Conservation (phyloP, 2,888 invertebrate species). For the Platycnemis pennipes region DNA sequence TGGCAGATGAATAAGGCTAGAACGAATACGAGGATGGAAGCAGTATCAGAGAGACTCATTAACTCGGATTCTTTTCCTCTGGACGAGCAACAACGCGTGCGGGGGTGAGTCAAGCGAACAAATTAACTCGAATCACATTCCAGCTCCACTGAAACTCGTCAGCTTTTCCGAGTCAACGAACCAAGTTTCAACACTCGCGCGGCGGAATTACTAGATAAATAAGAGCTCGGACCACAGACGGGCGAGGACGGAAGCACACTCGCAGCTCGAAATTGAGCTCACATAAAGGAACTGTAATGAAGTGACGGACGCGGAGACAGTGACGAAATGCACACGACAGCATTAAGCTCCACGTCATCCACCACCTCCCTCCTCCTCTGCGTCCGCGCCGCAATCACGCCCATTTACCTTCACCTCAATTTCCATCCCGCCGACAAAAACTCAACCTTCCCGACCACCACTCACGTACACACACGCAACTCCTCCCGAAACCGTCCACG, state of each 20-base stretch:
- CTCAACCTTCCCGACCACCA: not conserved
- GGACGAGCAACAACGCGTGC: not conserved
- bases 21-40: not conserved
- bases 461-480: not conserved
- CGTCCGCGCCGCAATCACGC: not conserved
- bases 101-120: not conserved
- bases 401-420: conserved; percentile 40
- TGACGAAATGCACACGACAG: conserved; percentile 8
- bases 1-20: not conserved
- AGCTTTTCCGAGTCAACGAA: not conserved
- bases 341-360: not conserved
- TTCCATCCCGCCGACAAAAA: conserved; percentile 26
- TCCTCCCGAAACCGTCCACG: not conserved
- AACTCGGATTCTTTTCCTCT: not conserved
- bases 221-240: not conserved
- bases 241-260: not conserved
- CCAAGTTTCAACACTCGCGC: not conserved
- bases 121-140: not conserved
- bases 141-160: not conserved
- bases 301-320: not conserved
- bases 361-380: not conserved
- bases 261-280: not conserved
- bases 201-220: not conserved
- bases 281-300: conserved; percentile 14
- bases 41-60: not conserved